Conservation (phyloP, 2,797 vertebrate species). For the Coregonus suidteri region DNA sequence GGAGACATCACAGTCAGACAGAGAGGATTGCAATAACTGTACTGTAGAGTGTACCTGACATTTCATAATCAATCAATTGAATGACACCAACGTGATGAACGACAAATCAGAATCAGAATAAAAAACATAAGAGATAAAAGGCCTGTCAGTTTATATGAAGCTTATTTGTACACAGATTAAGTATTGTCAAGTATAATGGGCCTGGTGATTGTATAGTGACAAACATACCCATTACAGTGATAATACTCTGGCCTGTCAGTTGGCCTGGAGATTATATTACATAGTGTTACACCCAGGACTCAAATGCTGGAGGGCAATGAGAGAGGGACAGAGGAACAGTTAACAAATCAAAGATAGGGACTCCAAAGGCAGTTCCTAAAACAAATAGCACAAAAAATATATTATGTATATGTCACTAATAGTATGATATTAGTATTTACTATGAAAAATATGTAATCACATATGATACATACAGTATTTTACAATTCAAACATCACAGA, state of each 20-base stretch:
- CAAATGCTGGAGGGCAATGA: conserved; percentile 5
- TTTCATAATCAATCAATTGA: conserved; percentile 11
- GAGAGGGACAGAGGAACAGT: conserved; percentile 7
- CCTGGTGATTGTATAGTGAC: conserved; percentile 38
- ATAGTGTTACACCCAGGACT: conserved; percentile 31
- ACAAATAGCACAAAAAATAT: neutral
- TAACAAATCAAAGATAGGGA: conserved; percentile 22
- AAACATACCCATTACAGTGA: conserved; percentile 48
- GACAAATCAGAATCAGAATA: conserved; percentile 22
- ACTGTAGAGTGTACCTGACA: neutral
- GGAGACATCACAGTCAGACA: neutral
- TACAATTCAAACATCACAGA: neutral
- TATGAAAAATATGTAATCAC: neutral
- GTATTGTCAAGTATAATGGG: conserved; percentile 29
- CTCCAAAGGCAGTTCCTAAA: neutral
- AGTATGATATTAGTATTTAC: too few relatives aligned
- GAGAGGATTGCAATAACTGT: neutral
- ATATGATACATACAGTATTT: neutral
- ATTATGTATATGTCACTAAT: too few relatives aligned
- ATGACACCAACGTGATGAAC: conserved; percentile 29
- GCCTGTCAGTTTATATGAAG: conserved; percentile 17
- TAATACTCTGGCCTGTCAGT: conserved; percentile 53
- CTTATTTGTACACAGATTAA: conserved; percentile 18
- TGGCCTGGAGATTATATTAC: conserved; percentile 38
- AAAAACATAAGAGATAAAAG: neutral